Evolutionary conservation across 2,888 invertebrate species (phyloP), one percentile per base, ranked within the genome.

Genomic region (Acronicta leporina): DNA sequence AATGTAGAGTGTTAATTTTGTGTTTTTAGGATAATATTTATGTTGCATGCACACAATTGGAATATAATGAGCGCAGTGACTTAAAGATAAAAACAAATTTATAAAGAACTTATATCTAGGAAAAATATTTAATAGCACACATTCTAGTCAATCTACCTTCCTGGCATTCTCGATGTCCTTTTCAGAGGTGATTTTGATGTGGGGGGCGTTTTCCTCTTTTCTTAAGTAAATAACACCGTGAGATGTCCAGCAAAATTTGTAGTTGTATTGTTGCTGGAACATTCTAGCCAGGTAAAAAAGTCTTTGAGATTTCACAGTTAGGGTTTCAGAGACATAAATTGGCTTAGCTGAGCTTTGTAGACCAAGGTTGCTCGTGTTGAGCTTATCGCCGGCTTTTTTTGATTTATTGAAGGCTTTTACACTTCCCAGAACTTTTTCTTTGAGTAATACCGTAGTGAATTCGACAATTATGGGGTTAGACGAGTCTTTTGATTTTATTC

Each of bases 211-310:
- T 47, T 47, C 47, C 35, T 13, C 13, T 35, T 47, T 35, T 1
- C 47, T 15, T 13, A 46, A 10, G 30, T 50, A 50, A 15, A 50
- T 8, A 15, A 50, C 42, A 9, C 50, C 50, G 14, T 50, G 43
- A 5, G 51, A 51, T 1, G 51, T 51, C 51, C 51, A 51, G n/a
- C 51, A 51, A 9, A 51, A 51, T 13, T 15, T 4, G 15, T 51
- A 51, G 20, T 33, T n/a, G n/a, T 51, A 5, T 43, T 51, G 51
- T 16, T 51, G 42, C n/a, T 51, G 51, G 13, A 51, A 51, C 6
- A 3, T n/a, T 43, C 51, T 51, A 6, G 51, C 51, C 7, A 51
- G 20, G 30, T 51, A 43, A 25, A 51, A 51, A 30, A 51, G 51
- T 15, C 42, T 51, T 33, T 51, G 43, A 0, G 51, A 16, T n/a